Evolutionary conservation across 2,113 vertebrate genomes (phyloP).

Genomic region (Mirza zaza): DNA sequence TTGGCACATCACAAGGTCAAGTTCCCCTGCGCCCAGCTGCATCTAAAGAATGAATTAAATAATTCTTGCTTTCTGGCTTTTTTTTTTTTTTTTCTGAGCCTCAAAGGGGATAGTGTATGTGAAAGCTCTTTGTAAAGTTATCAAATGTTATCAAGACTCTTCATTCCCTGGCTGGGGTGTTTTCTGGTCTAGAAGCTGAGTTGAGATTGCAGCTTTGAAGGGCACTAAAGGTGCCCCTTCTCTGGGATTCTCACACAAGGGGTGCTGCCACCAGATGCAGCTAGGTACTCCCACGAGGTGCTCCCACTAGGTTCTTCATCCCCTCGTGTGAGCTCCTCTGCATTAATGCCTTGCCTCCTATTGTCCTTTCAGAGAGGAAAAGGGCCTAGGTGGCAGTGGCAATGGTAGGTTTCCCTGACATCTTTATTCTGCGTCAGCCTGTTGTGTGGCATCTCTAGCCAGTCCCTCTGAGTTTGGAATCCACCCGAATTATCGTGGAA

Average conservation of each 20-base stretch:
- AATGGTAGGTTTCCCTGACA: neutral
- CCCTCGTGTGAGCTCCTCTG: rapidly evolving
- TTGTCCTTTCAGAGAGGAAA: neutral
- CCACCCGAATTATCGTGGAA: neutral
- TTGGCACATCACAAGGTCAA: neutral
- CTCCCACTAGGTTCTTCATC: neutral
- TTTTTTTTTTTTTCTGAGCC: neutral
- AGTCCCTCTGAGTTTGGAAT: neutral
- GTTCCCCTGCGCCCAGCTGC: neutral
- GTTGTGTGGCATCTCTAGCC: neutral
- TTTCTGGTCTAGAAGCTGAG: neutral
- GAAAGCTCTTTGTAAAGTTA: neutral
- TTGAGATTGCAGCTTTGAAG: neutral
- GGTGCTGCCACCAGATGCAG: neutral
- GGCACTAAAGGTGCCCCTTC: neutral
- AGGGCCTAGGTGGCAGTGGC: neutral
- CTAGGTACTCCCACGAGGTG: neutral
- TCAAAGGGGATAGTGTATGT: neutral
- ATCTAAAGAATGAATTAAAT: neutral
- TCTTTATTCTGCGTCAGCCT: neutral
- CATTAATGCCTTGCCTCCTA: no score
- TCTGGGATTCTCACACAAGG: neutral
- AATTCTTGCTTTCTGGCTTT: neutral
- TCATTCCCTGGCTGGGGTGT: neutral
- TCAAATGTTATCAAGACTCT: neutral